These are phyloP conservation scores for Operophtera brumata DNA, from an alignment of 2,888 invertebrate species.

Conservation along the genomic window DNA sequence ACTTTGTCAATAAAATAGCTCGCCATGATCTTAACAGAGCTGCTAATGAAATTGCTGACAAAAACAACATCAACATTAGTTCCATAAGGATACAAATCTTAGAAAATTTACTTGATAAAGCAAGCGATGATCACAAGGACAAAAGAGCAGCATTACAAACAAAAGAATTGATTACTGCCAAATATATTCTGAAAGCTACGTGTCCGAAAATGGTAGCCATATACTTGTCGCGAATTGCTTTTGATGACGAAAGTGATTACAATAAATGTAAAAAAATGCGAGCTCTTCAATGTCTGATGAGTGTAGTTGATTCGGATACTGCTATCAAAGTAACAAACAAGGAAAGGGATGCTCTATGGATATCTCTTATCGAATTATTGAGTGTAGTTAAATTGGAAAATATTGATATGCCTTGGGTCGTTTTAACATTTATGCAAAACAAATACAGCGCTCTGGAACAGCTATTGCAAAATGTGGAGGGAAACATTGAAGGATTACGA, in stretches of 20 bases:
- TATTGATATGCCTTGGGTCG: slow-evolving; percentile 74
- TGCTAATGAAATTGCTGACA: slow-evolving; percentile 76
- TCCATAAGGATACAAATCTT: slow-evolving; percentile 73
- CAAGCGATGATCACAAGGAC: slow-evolving; percentile 47
- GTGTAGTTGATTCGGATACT: slow-evolving; percentile 70
- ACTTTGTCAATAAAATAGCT: slow-evolving; percentile 66
- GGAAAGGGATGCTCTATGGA: slow-evolving; percentile 67
- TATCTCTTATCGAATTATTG: slow-evolving; percentile 64
- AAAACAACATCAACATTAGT: slow-evolving; percentile 72
- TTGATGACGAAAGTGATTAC: slow-evolving; percentile 71
- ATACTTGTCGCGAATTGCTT: slow-evolving; percentile 72
- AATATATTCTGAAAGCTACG: slow-evolving; percentile 75
- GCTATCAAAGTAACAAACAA: slow-evolving; percentile 70
- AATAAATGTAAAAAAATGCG: slow-evolving; percentile 73
- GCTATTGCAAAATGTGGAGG: slow-evolving; percentile 56
- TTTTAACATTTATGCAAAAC: slow-evolving; percentile 67
- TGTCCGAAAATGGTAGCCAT: slow-evolving; percentile 77
- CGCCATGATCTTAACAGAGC: slow-evolving; percentile 70
- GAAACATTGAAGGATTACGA: slow-evolving; percentile 60
- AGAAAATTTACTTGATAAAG: slow-evolving; percentile 68
- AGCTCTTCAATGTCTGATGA: slow-evolving; percentile 74
- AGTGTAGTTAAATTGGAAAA: slow-evolving; percentile 66
- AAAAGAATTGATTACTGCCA: slow-evolving; percentile 68
- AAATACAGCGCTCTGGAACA: slow-evolving; percentile 67
- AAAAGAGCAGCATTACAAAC: slow-evolving; percentile 54